Percentiles rank a stretch among this genome's conserved stretches.
phyloP scores from a whole-genome alignment of 2,113 vertebrate genomes.

The Scopus umbretta region DNA sequence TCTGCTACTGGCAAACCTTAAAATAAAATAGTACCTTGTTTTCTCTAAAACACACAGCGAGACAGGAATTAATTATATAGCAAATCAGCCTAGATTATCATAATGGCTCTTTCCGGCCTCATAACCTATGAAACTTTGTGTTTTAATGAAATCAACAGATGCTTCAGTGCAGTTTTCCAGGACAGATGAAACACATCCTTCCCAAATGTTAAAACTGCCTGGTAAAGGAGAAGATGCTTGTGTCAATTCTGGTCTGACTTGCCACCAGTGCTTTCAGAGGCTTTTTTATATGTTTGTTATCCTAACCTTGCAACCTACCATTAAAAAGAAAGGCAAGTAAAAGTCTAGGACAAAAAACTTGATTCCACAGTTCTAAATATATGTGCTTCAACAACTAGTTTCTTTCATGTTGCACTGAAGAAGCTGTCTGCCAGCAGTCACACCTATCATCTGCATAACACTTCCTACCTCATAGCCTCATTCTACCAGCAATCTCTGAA shows the following conservation, averaged over 20 bases:
- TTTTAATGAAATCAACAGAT: constrained; percentile 35
- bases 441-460: neutral
- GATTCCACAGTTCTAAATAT: no score
- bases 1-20: constrained; percentile 19
- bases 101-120: constrained; percentile 37
- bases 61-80: constrained; percentile 40
- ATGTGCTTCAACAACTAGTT: no score
- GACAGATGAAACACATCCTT: neutral
- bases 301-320: no score
- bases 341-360: no score
- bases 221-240: neutral
- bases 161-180: neutral
- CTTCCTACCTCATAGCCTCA: neutral
- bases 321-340: no score
- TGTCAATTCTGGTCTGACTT: no score
- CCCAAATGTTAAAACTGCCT: neutral
- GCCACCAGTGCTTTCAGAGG: no score
- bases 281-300: no score
- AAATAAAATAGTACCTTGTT: constrained; percentile 35
- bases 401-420: neutral
- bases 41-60: constrained; percentile 14
- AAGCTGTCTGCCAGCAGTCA: neutral
- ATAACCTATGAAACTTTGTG: constrained; percentile 12
- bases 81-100: constrained; percentile 31
- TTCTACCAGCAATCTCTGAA: neutral